Percentiles rank a stretch among this genome's conserved stretches.
Conservation (phyloP, 2,888 invertebrate species). For the Epinotia nisella region DNA sequence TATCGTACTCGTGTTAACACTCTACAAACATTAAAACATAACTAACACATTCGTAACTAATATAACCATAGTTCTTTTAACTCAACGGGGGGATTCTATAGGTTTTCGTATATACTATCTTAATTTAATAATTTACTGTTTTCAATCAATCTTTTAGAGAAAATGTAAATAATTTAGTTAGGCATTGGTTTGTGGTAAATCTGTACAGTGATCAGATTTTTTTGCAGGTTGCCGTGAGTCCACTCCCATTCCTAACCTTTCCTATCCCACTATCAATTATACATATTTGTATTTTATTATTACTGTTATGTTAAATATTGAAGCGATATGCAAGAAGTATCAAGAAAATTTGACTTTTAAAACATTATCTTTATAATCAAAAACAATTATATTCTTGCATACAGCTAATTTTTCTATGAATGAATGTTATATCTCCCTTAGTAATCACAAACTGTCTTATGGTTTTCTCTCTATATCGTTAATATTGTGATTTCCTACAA, state of each 20-base stretch:
- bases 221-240: constrained; percentile 72
- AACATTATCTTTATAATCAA: no score
- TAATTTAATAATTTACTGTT: constrained; percentile 22
- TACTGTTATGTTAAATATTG: constrained; percentile 50
- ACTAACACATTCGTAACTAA: constrained; percentile 42
- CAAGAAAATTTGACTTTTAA: neutral
- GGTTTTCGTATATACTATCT: constrained; percentile 3
- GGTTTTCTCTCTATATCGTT: constrained; percentile 39
- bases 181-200: constrained; percentile 51
- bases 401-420: constrained; percentile 30
- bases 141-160: neutral
- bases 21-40: constrained; percentile 40
- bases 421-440: constrained; percentile 49
- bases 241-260: constrained; percentile 53
- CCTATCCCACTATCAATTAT: constrained; percentile 49
- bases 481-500: constrained; percentile 33
- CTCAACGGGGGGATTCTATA: neutral
- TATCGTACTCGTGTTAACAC: constrained; percentile 46
- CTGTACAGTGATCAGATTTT: constrained; percentile 57
- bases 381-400: constrained; percentile 26
- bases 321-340: constrained; percentile 44
- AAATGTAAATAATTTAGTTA: constrained; percentile 1
- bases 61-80: neutral
- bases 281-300: constrained; percentile 48
- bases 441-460: constrained; percentile 30